A percentile compares a stretch with the other conserved stretches of the same genome.
These are phyloP conservation scores for Ephestia elutella DNA, from an alignment of 1,140 invertebrate species.

Conservation along the genomic window DNA sequence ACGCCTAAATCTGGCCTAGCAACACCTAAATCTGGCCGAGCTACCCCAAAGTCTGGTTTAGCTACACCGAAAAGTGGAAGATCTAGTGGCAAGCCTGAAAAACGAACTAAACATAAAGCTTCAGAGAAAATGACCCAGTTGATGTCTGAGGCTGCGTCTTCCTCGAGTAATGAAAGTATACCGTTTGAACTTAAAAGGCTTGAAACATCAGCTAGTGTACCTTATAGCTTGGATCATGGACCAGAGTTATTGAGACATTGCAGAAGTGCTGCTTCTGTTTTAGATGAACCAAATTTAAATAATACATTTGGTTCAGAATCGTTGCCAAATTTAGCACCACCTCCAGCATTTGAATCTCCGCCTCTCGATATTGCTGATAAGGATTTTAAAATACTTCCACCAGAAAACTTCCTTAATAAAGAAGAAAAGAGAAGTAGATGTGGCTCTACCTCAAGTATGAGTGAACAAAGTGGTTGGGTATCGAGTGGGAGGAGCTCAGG, in stretches of 20 bases:
- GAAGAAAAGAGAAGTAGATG: slow-evolving; percentile 63
- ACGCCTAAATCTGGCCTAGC: slow-evolving; percentile 59
- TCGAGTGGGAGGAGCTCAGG: slow-evolving; percentile 79
- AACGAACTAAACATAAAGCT: slow-evolving; percentile 65
- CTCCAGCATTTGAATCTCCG: slow-evolving; percentile 73
- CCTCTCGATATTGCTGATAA: slow-evolving; percentile 69
- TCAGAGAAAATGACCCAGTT: slow-evolving; percentile 71
- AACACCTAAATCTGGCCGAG: slow-evolving; percentile 61
- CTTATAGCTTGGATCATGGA: slow-evolving; percentile 74
- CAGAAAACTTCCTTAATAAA: slow-evolving; percentile 68
- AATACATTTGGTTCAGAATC: slow-evolving; percentile 76
- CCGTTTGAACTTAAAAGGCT: slow-evolving; percentile 71
- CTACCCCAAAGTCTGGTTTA: slow-evolving; percentile 58
- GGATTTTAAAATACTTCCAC: slow-evolving; percentile 72
- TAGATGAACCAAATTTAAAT: slow-evolving; percentile 69
- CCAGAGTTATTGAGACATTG: slow-evolving; percentile 75
- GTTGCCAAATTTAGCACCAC: slow-evolving; percentile 77
- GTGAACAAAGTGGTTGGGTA: slow-evolving; percentile 86
- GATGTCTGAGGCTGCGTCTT: slow-evolving; percentile 71
- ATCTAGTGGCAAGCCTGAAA: slow-evolving; percentile 65
- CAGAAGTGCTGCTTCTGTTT: slow-evolving; percentile 76
- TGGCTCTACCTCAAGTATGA: slow-evolving; percentile 81
- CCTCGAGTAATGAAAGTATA: slow-evolving; percentile 72
- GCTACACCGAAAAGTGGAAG: slow-evolving; percentile 64
- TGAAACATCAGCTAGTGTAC: slow-evolving; percentile 76